Base-by-base conservation (phyloP, 2,113 vertebrate species). In the Nothoprocta perdicaria region DNA sequence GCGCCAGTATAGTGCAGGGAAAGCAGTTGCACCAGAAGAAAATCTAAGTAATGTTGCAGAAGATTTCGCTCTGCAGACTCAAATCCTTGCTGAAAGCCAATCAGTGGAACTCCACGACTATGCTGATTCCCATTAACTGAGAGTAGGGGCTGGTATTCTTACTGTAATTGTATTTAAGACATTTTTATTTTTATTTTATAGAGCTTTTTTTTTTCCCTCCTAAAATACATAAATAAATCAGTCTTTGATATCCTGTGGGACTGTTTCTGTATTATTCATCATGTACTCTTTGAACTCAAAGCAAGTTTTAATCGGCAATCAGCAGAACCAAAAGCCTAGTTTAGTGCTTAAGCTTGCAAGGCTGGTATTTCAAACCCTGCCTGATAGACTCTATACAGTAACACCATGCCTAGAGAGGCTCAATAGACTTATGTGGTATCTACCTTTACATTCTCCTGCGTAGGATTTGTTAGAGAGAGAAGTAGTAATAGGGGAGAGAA, bases 361-460 rank as follows among this genome's bases (percentile, higher is more conserved):
- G 14, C 62, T 84, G 61, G 3, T 81, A 21, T 52, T 74, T 63
- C 79, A 86, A 92, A 76, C 71, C 33, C 35, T 35, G 19, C 38
- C n/a, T 33, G 22, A 5, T 66, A 60, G 10, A 8, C 65, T 73
- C 40, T 91, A 35, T 61, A 41, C 45, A 74, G 26, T 53, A 65
- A 82, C 66, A 58, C 82, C 26, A 23, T 58, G 41, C 40, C 43
- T 69, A 16, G 31, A 50, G 38, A 81, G 90, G 9, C 53, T 76
- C 45, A 72, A 60, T 57, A 82, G 66, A 57, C 73, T 38, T 72
- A 10, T 84, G 40, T 77, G 46, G 48, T 95, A 87, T 61, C 41
- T 89, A 38, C 23, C 67, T 75, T 90, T 84, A 83, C 88, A 80
- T 92, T 95, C 41, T 95, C n/a, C 43, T 78, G 9, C 50, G 18